A percentile compares a stretch with the other conserved stretches of the same genome.
Conservation (phyloP, 1,140 invertebrate genomes). For the Aphaenogaster ashmeadi region DNA sequence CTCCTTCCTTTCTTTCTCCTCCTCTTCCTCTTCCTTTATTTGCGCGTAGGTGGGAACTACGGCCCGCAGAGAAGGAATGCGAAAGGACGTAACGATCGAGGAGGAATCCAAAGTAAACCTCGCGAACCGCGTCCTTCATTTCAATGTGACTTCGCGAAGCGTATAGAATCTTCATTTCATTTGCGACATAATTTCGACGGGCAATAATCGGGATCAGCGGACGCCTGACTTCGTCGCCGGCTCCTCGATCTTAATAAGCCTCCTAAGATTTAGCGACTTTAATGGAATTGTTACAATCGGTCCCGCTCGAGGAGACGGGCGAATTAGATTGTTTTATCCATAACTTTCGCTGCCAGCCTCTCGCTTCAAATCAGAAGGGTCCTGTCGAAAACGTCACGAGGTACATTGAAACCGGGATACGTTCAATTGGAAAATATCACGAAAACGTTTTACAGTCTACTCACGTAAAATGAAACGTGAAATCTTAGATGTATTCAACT, state of each 20-base stretch:
- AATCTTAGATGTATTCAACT: not conserved
- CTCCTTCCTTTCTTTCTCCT: not conserved
- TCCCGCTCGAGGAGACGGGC: not conserved
- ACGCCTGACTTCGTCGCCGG: not conserved
- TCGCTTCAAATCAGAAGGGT: not conserved
- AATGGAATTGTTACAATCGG: slow-evolving; percentile 46
- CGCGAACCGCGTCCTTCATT: slow-evolving; percentile 5
- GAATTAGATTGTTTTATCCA: slow-evolving; percentile 25
- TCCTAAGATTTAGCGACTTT: slow-evolving; percentile 51
- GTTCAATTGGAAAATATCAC: slow-evolving; percentile 16
- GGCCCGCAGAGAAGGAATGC: not conserved
- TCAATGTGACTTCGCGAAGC: slow-evolving; percentile 24
- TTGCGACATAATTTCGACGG: slow-evolving; percentile 34
- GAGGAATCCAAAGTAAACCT: slow-evolving; percentile 52
- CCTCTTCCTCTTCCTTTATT: not conserved
- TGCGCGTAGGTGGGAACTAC: slow-evolving; percentile 30
- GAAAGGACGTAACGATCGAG: not conserved
- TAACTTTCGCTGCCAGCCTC: not conserved
- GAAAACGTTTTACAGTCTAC: not conserved
- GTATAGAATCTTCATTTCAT: slow-evolving; percentile 40
- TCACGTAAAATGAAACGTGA: slow-evolving; percentile 14
- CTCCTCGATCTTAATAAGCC: slow-evolving; percentile 42
- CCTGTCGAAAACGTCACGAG: not conserved
- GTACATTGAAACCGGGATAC: not conserved
- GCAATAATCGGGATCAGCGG: slow-evolving; percentile 28